Conservation (phyloP, 2,113 vertebrate genomes). For the Mus musculus region DNA sequence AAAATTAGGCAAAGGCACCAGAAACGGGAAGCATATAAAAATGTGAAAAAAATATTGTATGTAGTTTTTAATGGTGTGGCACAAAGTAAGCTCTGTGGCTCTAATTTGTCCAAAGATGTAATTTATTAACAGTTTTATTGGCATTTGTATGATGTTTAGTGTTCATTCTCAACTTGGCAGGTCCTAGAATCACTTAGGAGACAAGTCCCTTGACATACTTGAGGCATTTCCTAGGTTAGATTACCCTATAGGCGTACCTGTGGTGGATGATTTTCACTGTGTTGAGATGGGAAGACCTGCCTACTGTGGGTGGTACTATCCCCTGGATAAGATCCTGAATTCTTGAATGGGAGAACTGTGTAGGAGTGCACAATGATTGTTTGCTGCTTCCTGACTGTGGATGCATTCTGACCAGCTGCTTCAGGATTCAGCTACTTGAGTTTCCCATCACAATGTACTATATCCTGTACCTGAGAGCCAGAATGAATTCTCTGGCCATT, state of each 20-base stretch:
- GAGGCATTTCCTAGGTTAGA: neutral
- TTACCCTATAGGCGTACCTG: neutral
- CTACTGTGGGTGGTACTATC: neutral
- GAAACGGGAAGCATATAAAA: neutral
- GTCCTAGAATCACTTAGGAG: neutral
- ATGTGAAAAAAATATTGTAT: neutral
- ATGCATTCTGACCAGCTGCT: neutral
- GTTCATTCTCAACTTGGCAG: neutral
- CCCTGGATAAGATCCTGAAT: neutral
- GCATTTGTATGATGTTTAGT: neutral
- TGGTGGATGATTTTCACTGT: neutral
- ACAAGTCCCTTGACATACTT: no score
- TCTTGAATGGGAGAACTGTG: neutral
- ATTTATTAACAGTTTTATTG: neutral
- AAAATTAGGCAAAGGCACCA: neutral
- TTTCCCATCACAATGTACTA: neutral
- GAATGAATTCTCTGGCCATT: neutral
- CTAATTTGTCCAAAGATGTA: neutral
- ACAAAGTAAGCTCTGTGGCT: neutral
- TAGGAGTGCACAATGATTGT: neutral
- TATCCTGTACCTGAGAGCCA: neutral
- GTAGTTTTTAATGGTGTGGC: neutral
- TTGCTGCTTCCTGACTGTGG: neutral
- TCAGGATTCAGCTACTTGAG: neutral
- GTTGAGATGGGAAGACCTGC: neutral